Percentiles rank a stretch among this genome's conserved stretches.
Evolutionary conservation across 1,140 invertebrate species (phyloP).

Genomic region (Drosophila navojoa): DNA sequence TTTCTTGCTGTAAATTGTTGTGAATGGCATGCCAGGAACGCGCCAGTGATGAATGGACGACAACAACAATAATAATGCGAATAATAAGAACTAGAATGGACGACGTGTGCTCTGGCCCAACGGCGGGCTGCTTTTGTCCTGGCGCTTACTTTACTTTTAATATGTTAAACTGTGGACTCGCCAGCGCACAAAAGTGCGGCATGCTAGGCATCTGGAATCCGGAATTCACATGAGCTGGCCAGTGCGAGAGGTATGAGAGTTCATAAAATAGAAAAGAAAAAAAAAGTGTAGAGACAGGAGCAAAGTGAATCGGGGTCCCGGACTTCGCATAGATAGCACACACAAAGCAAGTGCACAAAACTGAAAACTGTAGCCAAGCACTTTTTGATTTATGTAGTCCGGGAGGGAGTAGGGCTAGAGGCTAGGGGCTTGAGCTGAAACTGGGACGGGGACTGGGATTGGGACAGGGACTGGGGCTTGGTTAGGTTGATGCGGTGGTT

Average conservation of each 20-base stretch:
- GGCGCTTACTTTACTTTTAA: conserved; percentile 68
- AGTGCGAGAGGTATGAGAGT: conserved; percentile 31
- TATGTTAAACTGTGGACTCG: conserved; percentile 71
- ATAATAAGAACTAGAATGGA: conserved; percentile 40
- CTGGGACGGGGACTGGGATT: not conserved
- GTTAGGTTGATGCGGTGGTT: conserved; percentile 11
- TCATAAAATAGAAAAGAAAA: conserved; percentile 59
- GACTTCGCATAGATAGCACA: conserved; percentile 39
- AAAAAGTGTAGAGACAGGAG: conserved; percentile 21
- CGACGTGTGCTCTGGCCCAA: conserved; percentile 20
- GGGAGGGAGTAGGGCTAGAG: no score
- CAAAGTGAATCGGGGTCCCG: conserved; percentile 21
- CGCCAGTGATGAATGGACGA: conserved; percentile 26
- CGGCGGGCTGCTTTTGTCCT: conserved; percentile 23
- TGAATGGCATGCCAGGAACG: conserved; percentile 20
- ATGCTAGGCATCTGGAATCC: conserved; percentile 70
- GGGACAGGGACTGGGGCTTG: not conserved
- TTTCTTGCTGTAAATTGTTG: not conserved
- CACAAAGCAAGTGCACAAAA: conserved; percentile 77
- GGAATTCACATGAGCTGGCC: conserved; percentile 35
- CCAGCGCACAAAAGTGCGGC: conserved; percentile 74
- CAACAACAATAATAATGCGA: conserved; percentile 12
- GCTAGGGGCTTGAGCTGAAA: not conserved
- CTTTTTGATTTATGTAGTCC: conserved; percentile 76
- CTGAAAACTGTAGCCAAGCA: conserved; percentile 80